Evolutionary conservation across 2,797 vertebrate genomes (phyloP).

Genomic region (Takifugu rubripes): DNA sequence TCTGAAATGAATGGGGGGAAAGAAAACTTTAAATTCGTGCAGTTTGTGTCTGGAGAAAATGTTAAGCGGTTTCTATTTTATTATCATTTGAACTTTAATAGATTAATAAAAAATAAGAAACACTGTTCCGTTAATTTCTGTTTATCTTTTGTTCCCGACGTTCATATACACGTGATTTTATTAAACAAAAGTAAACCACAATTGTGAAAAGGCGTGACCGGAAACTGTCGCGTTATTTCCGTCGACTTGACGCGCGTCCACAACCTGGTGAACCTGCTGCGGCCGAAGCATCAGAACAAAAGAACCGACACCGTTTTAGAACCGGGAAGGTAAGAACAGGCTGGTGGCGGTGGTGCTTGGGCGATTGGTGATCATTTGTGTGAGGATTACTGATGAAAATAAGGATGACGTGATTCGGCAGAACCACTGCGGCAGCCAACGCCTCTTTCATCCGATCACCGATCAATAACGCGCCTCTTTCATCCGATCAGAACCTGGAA

Average conservation of each 20-base stretch:
- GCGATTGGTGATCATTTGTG: neutral
- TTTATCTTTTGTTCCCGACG: too few species aligned
- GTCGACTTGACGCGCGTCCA: slow-evolving; percentile 22
- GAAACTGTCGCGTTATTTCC: neutral
- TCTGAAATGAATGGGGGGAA: too few species aligned
- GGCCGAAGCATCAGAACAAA: slow-evolving; percentile 2
- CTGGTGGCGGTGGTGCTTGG: neutral
- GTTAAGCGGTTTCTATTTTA: too few species aligned
- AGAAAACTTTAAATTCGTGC: too few species aligned
- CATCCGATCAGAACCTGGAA: neutral
- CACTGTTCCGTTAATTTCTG: too few species aligned
- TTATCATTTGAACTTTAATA: too few species aligned
- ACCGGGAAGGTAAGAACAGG: neutral
- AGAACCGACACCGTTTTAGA: slow-evolving; percentile 1
- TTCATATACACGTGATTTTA: too few species aligned
- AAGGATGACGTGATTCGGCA: neutral
- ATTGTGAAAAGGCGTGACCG: slow-evolving; percentile 1
- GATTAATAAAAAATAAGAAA: too few species aligned
- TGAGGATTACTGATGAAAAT: neutral
- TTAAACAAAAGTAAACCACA: slow-evolving; percentile 7
- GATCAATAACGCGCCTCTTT: neutral
- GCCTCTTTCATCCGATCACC: neutral
- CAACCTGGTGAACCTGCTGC: slow-evolving; percentile 30
- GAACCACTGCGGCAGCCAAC: neutral
- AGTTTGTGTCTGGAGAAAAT: too few species aligned